Base-by-base conservation (phyloP, 2,113 vertebrate species). In the Coturnix japonica region DNA sequence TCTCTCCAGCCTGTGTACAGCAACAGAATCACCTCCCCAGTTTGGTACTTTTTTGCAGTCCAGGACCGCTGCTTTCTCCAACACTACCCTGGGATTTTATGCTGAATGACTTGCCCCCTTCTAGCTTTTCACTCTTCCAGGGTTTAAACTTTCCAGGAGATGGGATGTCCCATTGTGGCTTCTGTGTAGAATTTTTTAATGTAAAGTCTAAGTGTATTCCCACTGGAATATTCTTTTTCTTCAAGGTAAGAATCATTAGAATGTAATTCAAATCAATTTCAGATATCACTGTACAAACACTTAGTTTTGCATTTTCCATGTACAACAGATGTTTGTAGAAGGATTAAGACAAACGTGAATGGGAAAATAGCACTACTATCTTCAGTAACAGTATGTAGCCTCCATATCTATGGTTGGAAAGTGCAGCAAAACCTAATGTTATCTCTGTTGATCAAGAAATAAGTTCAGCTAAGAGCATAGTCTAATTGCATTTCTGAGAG, bases 71-170 rank as follows among this genome's bases (percentile, higher is more conserved):
- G 33, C 65, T 79, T 93, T 33, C 64, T 80, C 43, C 74, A 60
- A 16, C 26, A n/a, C 41, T 63, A 47, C 33, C 47, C 18, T 80
- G 64, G 63, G 67, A 80, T 30, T 71, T 89, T 60, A 67, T 41
- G 13, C 20, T 64, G 71, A 87, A 56, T 82, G 81, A 67, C 21
- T 86, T 66, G 35, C 87, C 87, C 71, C 17, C 28, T 74, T 76
- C 51, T 16, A 71, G 64, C 21, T 82, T 91, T 89, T 77, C 25
- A 44, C 9, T 76, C 43, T 31, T 89, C 31, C 17, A 39, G n/a
- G 39, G 60, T 82, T 93, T 77, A 60, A 82, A 15, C 81, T 92
- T 87, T 70, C 72, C 67, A 85, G 92, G 92, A 92, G 94, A 87
- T 33, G 13, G 43, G 13, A 71, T 57, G 56, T 67, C 21, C 14